A percentile compares a stretch with the other conserved stretches of the same genome.
These are phyloP conservation scores for Semnopithecus entellus DNA, from an alignment of 2,113 vertebrate species.

Conservation along the genomic window DNA sequence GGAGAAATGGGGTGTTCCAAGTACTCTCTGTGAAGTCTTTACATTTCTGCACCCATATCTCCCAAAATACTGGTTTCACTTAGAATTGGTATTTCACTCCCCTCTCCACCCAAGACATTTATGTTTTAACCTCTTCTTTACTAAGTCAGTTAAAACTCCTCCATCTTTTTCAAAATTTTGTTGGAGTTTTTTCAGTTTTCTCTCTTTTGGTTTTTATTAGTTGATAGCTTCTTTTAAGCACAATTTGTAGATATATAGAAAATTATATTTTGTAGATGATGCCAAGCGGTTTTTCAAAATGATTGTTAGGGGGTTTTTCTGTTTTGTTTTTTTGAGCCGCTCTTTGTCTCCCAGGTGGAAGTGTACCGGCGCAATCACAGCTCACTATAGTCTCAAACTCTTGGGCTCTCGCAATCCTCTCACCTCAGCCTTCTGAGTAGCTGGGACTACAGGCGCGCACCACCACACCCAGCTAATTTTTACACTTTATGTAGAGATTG, in stretches of 20 bases:
- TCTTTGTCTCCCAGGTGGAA: too few relatives aligned
- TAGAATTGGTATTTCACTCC: background rate
- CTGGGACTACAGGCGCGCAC: too few relatives aligned
- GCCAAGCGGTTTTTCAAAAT: background rate
- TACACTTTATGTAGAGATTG: too few relatives aligned
- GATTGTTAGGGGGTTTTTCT: too few relatives aligned
- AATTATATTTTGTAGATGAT: background rate
- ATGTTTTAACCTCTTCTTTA: background rate
- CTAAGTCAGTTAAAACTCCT: background rate
- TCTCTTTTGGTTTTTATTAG: background rate
- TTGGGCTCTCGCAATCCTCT: too few relatives aligned
- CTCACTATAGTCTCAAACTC: too few relatives aligned
- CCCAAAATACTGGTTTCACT: background rate
- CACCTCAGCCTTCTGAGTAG: too few relatives aligned
- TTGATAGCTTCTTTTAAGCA: background rate
- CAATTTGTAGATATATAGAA: background rate
- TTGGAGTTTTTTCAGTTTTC: background rate
- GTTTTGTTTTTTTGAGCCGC: accelerated
- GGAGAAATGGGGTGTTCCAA: background rate
- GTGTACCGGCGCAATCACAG: too few relatives aligned
- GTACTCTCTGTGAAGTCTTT: background rate
- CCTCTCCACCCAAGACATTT: background rate
- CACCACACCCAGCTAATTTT: too few relatives aligned
- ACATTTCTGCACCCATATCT: background rate
- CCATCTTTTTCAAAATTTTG: background rate